Base-by-base conservation (phyloP, 2,888 invertebrate genomes). In the Onthophagus sagittarius region DNA sequence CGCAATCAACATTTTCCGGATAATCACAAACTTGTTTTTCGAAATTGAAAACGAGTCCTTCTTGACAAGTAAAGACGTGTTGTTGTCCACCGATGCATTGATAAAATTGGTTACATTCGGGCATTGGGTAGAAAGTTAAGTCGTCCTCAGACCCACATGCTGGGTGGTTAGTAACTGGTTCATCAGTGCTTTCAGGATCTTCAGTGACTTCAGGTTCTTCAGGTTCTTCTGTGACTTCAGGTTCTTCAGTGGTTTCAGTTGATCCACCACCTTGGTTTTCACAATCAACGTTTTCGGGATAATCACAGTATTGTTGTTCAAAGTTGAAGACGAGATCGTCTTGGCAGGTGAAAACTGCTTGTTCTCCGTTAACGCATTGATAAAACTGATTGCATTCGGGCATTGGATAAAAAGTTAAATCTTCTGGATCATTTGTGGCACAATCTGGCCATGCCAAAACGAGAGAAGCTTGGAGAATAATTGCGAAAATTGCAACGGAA, bases 41-140 rank as follows among this genome's bases (percentile, higher is more conserved):
- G 65, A 32, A 32, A 15, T 65, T 65, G 14, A 65, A 65, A 32
- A 15, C 15, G 3, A 65, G 15, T 15, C 65, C 65, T 32, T 65
- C 65, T n/a, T 65, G 65, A 15, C 65, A 65, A 65, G 65, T 65
- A 15, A 65, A 65, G 15, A 65, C 32, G 9, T 65, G 14, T n/a
- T 23, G 7, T 65, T 65, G 14, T 0, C 65, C 65, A 23, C 15
- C 15, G 15, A 31, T 11, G 23, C 65, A 65, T 32, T 65, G 65
- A 6, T 65, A 65, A 32, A 65, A 65, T 15, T 65, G 65, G 15
- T 65, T 65, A 32, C 65, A 65, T 11, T 11, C 14, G 0, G 65
- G 65, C n/a, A 31, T 23, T 23, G 65, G 65, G 14, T 32, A 32
- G 65, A 65, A 65, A 11, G 65, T 31, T 23, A 65, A 32, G 6